Percentiles rank a stretch among this genome's conserved stretches.
phyloP scores from a whole-genome alignment of 30 jellyfish, hydroid and myxozoan genomes.

The Clytia hemisphaerica region DNA sequence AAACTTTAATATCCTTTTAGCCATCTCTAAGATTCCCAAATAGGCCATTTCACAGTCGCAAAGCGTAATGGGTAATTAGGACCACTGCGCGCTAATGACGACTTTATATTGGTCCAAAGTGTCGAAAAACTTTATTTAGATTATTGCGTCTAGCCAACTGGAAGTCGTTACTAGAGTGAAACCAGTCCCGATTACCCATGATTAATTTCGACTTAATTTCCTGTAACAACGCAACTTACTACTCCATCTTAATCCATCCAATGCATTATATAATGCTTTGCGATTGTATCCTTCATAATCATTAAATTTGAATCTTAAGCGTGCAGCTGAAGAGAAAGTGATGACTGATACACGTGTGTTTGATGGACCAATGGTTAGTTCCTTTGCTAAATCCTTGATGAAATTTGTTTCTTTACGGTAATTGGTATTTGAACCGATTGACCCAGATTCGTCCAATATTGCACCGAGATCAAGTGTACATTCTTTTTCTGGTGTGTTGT shows the following conservation, averaged over 20 bases:
- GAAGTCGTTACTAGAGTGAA: too few relatives aligned
- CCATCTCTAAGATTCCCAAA: too few relatives aligned
- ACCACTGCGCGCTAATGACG: too few relatives aligned
- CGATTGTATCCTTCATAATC: conserved; percentile 46
- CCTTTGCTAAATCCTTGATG: conserved; percentile 36
- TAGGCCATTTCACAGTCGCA: too few relatives aligned
- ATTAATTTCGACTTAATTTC: too few relatives aligned
- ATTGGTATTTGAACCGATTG: conserved; percentile 32
- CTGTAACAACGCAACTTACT: conserved; percentile 27
- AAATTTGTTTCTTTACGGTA: conserved; percentile 52
- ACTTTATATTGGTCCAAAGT: too few relatives aligned
- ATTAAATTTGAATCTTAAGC: conserved; percentile 44
- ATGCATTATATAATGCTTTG: conserved; percentile 33
- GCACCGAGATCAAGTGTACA: conserved; percentile 57
- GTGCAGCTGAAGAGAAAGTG: conserved; percentile 55
- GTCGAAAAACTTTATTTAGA: too few relatives aligned
- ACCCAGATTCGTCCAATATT: conserved; percentile 63
- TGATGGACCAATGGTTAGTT: conserved; percentile 29
- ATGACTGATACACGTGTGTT: conserved; percentile 58
- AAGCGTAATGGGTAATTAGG: too few relatives aligned
- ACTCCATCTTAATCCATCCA: conserved; percentile 23
- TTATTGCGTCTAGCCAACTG: too few relatives aligned
- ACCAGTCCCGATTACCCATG: too few relatives aligned
- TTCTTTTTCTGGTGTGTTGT: neutral
- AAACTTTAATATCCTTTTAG: too few relatives aligned